Evolutionary conservation across 2,797 vertebrate genomes (phyloP), one percentile per base, ranked within the genome.

Genomic region (Chaetodon trifasciatus): DNA sequence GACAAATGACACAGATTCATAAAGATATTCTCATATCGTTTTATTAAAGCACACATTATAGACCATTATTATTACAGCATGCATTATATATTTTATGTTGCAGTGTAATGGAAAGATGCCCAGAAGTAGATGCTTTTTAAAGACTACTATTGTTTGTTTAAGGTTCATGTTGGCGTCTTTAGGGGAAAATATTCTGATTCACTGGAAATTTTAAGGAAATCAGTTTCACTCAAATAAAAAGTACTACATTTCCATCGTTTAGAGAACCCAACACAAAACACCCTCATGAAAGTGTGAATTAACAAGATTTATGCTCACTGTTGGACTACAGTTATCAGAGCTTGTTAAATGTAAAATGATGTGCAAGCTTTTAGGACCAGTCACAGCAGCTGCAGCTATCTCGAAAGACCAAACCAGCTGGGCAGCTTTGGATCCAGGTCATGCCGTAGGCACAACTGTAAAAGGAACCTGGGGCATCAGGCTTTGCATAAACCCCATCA

Each of bases 371-470:
- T 79, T 44, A 87, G 0, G 88, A 86, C 86, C 89, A 79, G 56
- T 64, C 71, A 58, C 95, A 96, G 79, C 94, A 95, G 35, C 85
- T 78, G 76, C 94, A 96, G 63, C 57, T 70, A 0, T 76, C 47
- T 6, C 13, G 16, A 66, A 89, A 96, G 23, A 93, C 76, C 52
- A 94, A 88, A 56, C 13, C 63, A 32, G 3, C 0, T n/a, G 69
- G 44, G 21, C 95, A 96, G 3, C 13, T 4, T 21, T 77, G 69
- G 56, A 92, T 24, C 60, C 19, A 86, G 5, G 87, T 89, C 1
- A 66, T 61, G 24, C 88, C 88, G 0, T 81, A 55, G 28, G 40
- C 78, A 78, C 95, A 96, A 5, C 3, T 88, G 81, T 94, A 94
- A 83, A 90, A 96, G 19, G 83, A 82, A 24, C 16, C 19, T 0